Percentiles rank a stretch among this genome's conserved stretches.
phyloP scores from a whole-genome alignment of 1,140 invertebrate species.

The Phymastichus coffea region DNA sequence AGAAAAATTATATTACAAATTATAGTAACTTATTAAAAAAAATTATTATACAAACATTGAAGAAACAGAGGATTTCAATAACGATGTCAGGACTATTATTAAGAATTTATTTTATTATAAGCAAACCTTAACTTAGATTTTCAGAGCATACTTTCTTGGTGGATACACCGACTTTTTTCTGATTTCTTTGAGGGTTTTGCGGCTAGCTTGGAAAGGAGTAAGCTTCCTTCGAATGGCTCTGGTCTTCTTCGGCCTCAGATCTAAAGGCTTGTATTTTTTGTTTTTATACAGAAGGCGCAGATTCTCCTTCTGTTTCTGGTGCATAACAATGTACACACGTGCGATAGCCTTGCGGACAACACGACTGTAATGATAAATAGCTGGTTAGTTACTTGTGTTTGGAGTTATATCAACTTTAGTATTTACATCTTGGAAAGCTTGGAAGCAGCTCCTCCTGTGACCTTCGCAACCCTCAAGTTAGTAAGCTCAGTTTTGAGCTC shows the following conservation, averaged over 20 bases:
- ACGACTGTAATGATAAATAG: constrained; percentile 66
- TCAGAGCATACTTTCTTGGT: constrained; percentile 90
- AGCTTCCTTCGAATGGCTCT: constrained; percentile 86
- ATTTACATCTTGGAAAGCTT: constrained; percentile 98
- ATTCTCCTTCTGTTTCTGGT: constrained; percentile 98
- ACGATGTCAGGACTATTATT: too few relatives aligned
- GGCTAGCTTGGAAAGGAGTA: constrained; percentile 79
- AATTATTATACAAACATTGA: too few relatives aligned
- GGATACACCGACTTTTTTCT: constrained; percentile 84
- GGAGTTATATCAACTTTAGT: not conserved
- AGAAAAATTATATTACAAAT: too few relatives aligned
- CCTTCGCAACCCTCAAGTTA: constrained; percentile 89
- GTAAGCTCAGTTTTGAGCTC: constrained; percentile 95
- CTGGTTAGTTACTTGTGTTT: not conserved
- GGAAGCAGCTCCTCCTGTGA: constrained; percentile 95
- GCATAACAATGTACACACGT: constrained; percentile 97
- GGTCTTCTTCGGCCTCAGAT: constrained; percentile 95
- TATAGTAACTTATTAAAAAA: too few relatives aligned
- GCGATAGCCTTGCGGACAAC: constrained; percentile 98
- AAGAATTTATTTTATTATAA: too few relatives aligned
- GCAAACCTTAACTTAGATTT: constrained; percentile 71
- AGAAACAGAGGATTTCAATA: not conserved
- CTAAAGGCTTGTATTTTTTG: constrained; percentile 95
- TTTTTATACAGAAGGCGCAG: constrained; percentile 91
- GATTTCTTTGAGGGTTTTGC: constrained; percentile 89